Evolutionary conservation across 2,888 invertebrate species (phyloP).

Genomic region (Brachyptera risi): DNA sequence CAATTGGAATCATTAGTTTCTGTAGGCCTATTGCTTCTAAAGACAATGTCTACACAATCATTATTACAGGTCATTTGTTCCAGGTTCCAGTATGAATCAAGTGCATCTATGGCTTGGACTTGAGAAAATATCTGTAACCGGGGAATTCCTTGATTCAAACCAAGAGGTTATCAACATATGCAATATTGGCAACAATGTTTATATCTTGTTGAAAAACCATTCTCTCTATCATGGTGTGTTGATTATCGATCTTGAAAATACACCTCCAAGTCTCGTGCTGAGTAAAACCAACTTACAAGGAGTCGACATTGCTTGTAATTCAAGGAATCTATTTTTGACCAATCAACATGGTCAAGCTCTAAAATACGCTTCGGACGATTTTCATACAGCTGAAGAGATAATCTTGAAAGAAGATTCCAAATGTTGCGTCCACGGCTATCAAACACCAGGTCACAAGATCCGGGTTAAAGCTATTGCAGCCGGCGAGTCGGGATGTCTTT

Average conservation of each 20-base stretch:
- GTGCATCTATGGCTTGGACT: conserved; percentile 43
- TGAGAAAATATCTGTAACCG: conserved; percentile 40
- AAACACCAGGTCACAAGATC: conserved; percentile 56
- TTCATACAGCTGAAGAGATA: conserved; percentile 57
- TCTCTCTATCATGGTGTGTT: conserved; percentile 47
- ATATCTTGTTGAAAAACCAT: conserved; percentile 45
- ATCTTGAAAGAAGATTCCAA: conserved; percentile 59
- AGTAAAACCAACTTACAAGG: conserved; percentile 51
- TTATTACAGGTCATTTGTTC: background rate
- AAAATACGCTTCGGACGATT: conserved; percentile 51
- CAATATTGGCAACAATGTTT: conserved; percentile 47
- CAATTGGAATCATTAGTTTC: too few species aligned
- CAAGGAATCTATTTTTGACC: conserved; percentile 56
- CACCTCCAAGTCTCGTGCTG: background rate
- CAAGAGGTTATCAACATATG: conserved; percentile 45
- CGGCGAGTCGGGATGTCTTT: conserved; percentile 59
- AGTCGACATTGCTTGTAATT: conserved; percentile 60
- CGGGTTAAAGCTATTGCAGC: conserved; percentile 60
- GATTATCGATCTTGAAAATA: conserved; percentile 27
- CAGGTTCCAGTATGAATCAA: conserved; percentile 23
- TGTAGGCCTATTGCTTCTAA: too few species aligned
- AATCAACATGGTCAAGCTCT: conserved; percentile 58
- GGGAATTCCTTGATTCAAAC: conserved; percentile 39
- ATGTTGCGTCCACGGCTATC: conserved; percentile 62
- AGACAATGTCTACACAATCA: too few species aligned